Percentiles rank a stretch among this genome's conserved stretches.
These are phyloP conservation scores for Magallana gigas DNA, from an alignment of 1,140 invertebrate species.

Conservation along the genomic window DNA sequence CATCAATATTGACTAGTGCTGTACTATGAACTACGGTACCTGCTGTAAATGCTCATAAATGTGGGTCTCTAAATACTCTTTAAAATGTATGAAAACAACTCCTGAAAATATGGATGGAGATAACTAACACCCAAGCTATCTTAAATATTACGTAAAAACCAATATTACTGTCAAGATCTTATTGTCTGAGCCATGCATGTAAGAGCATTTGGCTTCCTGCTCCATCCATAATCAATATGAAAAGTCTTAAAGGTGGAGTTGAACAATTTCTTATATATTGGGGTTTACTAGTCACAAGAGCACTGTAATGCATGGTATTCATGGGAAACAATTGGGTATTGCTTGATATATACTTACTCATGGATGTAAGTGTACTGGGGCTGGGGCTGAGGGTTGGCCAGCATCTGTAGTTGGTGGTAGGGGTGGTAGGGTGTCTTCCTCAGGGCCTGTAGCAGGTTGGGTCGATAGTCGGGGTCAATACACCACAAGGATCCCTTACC, in stretches of 20 bases:
- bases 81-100: too few relatives aligned
- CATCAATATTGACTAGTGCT: too few relatives aligned
- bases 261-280: background rate
- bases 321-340: too few relatives aligned
- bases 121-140: too few relatives aligned
- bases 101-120: too few relatives aligned
- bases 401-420: conserved; percentile 81
- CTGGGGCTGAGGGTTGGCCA: conserved; percentile 74
- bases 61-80: too few relatives aligned
- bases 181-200: background rate
- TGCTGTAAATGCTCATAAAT: too few relatives aligned
- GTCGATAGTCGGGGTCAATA: conserved; percentile 92
- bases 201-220: background rate
- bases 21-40: too few relatives aligned
- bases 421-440: conserved; percentile 91
- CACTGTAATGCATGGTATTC: too few relatives aligned
- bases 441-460: conserved; percentile 90
- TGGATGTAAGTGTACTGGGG: conserved; percentile 65
- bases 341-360: conserved; percentile 55
- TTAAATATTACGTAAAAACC: too few relatives aligned
- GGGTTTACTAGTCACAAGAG: background rate
- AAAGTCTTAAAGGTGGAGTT: background rate
- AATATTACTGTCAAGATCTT: too few relatives aligned
- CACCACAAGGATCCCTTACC: conserved; percentile 97
- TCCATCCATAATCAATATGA: background rate